phyloP scores from a whole-genome alignment of 2,888 invertebrate species.

The Herminia tarsipennalis region DNA sequence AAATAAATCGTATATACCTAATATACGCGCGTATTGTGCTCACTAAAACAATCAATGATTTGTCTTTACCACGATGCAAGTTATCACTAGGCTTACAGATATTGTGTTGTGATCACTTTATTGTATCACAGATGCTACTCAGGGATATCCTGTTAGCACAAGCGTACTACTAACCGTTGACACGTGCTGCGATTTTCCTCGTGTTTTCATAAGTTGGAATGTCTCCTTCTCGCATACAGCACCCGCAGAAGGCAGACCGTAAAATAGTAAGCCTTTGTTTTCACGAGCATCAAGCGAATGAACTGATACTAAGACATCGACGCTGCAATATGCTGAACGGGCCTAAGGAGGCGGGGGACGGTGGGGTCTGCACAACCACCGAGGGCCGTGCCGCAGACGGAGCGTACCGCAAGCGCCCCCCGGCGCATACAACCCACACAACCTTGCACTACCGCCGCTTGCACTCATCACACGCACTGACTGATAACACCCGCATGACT shows the following conservation, averaged over 20 bases:
- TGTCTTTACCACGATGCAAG: constrained; percentile 73
- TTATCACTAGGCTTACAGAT: constrained; percentile 80
- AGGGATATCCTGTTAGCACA: constrained; percentile 79
- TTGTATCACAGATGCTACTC: constrained; percentile 83
- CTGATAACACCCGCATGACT: constrained; percentile 33
- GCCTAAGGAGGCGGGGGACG: constrained; percentile 82
- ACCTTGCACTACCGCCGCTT: constrained; percentile 64
- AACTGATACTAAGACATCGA: constrained; percentile 81
- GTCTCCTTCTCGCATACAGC: constrained; percentile 94
- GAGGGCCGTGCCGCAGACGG: constrained; percentile 69
- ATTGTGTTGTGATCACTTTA: constrained; percentile 82
- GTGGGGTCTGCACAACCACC: constrained; percentile 70
- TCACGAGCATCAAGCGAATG: constrained; percentile 85
- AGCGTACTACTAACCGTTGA: constrained; percentile 74
- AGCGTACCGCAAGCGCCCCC: constrained; percentile 52
- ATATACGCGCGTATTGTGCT: constrained; percentile 55
- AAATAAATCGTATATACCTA: constrained; percentile 51
- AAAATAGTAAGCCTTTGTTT: constrained; percentile 84
- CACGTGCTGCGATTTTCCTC: constrained; percentile 79
- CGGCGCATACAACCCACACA: constrained; percentile 70
- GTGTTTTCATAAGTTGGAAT: constrained; percentile 83
- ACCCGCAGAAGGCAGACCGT: constrained; percentile 91
- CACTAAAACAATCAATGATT: constrained; percentile 72
- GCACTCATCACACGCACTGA: constrained; percentile 39
- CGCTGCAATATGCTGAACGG: constrained; percentile 73